These are phyloP conservation scores for Hydropsyche tenuis DNA, from an alignment of 1,140 invertebrate genomes.

Conservation along the genomic window DNA sequence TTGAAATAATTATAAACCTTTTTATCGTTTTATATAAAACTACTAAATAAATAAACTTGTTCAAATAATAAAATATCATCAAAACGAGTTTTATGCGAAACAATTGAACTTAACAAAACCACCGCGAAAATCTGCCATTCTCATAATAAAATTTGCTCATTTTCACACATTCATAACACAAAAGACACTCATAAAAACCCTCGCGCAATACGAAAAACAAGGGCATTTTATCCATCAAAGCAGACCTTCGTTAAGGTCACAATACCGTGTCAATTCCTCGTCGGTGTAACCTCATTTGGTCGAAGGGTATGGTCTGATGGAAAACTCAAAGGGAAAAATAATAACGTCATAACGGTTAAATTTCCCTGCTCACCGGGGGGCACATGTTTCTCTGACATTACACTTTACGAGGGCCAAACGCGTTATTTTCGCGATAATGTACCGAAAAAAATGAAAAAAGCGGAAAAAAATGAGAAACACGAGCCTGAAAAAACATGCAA, in stretches of 20 bases:
- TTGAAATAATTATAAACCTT: too few species aligned
- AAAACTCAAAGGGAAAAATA: constrained; percentile 45
- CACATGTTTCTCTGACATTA: constrained; percentile 44
- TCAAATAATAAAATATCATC: too few species aligned
- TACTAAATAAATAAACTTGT: too few species aligned
- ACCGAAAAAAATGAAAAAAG: constrained; percentile 3
- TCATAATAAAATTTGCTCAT: too few species aligned
- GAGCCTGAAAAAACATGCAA: constrained; percentile 16
- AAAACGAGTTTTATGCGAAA: too few species aligned
- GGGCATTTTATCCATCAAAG: constrained; percentile 4
- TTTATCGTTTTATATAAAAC: too few species aligned
- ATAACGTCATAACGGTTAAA: constrained; percentile 42
- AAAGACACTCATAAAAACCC: background rate
- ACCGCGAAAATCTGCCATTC: too few species aligned
- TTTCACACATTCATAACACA: too few species aligned
- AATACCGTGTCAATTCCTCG: constrained; percentile 16
- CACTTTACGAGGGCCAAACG: constrained; percentile 39
- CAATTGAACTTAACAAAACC: too few species aligned
- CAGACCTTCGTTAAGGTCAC: constrained; percentile 25
- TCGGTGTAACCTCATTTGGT: constrained; percentile 23
- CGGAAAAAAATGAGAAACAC: too few species aligned
- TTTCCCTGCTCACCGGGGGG: constrained; percentile 32
- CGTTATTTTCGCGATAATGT: constrained; percentile 31
- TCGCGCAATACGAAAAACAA: background rate
- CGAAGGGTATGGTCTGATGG: constrained; percentile 33